Base-by-base conservation (phyloP, 2,888 invertebrate genomes). In the Cacoxenus indagator region DNA sequence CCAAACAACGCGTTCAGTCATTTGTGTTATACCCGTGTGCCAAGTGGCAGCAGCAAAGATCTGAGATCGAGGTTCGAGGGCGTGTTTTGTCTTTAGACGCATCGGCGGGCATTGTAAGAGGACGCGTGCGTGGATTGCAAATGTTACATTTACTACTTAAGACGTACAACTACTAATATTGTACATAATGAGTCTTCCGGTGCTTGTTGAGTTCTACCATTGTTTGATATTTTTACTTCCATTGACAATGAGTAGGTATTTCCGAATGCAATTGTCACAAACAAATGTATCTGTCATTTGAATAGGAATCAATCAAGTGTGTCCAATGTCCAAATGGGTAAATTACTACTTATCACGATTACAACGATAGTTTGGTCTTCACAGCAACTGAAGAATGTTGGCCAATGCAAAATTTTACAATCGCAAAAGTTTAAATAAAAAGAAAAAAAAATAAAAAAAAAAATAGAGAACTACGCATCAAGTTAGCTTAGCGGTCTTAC, bases 121-220 rank as follows among this genome's bases (percentile, higher is more conserved):
- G 2, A 37, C 37, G 37, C 37, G 37, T 14, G 37, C 37, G 37
- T 37, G 37, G 8, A 37, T 37, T 37, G 8, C 37, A 14, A 11
- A 14, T 1, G 37, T 4, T 2, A 11, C 14, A 11, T 37, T 37
- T 37, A 11, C 9, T 31, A 9, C 9, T 11, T 11, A 14, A 37
- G 37, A 37, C 37, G n/a, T n/a, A n/a, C n/a, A n/a, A n/a, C n/a
- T n/a, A n/a, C n/a, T n/a, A n/a, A n/a, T n/a, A n/a, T n/a, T n/a
- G n/a, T n/a, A n/a, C 8, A 59, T 17, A 79, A 81, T 81, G 81
- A 76, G 78, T 74, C 81, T 81, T 77, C 78, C 80, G 68, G 72
- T 73, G 45, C 69, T 81, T 61, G 75, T 75, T 55, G 74, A 78
- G 43, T 76, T 81, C 70, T 81, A 81, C 65, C 80, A 82, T 67